Evolutionary conservation across 1,140 invertebrate species (phyloP).

Genomic region (Zaprionus capensis): DNA sequence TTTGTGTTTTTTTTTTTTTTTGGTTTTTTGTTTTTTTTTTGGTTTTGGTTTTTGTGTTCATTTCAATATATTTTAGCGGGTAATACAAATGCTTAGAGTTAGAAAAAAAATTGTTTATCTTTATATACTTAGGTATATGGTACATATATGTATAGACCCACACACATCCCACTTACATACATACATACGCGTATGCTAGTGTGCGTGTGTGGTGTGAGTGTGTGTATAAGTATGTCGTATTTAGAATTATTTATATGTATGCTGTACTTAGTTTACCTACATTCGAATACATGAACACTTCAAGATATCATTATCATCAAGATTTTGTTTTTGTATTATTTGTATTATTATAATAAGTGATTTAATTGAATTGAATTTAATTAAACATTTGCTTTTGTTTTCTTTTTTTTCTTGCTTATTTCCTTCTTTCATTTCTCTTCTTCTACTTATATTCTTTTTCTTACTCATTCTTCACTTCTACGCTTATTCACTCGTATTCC

Average conservation of each 20-base stretch:
- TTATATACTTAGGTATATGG: conserved; percentile 49
- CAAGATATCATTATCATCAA: conserved; percentile 64
- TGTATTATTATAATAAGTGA: conserved; percentile 65
- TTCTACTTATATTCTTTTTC: conserved; percentile 17
- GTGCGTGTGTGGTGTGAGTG: conserved; percentile 11
- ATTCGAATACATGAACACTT: conserved; percentile 82
- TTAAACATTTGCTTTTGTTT: conserved; percentile 63
- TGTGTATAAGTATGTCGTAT: conserved; percentile 36
- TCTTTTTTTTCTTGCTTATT: conserved; percentile 14
- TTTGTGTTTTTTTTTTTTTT: conserved; percentile 36
- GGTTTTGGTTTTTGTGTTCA: conserved; percentile 21
- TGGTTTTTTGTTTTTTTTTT: conserved; percentile 38
- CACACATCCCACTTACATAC: conserved; percentile 22
- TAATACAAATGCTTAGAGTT: conserved; percentile 79
- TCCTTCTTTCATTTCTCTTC: conserved; percentile 9
- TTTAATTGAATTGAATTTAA: conserved; percentile 77
- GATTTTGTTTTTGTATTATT: conserved; percentile 34
- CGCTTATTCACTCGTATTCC: conserved; percentile 22
- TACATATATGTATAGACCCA: conserved; percentile 21
- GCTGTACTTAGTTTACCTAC: conserved; percentile 77
- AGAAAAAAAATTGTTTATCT: conserved; percentile 68
- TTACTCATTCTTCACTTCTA: conserved; percentile 16
- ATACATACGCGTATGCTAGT: conserved; percentile 21
- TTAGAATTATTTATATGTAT: conserved; percentile 74
- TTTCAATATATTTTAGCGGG: conserved; percentile 54